These are phyloP conservation scores for Engraulis encrasicolus DNA, from an alignment of 2,113 vertebrate genomes.

Conservation along the genomic window DNA sequence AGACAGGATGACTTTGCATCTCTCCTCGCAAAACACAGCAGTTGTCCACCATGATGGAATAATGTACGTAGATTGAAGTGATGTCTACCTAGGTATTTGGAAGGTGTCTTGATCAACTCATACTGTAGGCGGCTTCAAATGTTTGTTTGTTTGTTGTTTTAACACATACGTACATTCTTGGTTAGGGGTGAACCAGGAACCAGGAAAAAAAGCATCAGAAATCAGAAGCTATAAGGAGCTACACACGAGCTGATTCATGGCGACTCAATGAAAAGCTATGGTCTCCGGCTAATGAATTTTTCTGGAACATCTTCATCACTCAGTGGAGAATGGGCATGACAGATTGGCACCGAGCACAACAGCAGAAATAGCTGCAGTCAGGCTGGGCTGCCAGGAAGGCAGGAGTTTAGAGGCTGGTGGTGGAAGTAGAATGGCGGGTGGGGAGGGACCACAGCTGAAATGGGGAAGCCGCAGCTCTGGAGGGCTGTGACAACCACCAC, in stretches of 20 bases:
- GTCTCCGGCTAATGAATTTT: slow-evolving; percentile 31
- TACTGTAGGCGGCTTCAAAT: too few species aligned
- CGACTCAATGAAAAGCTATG: slow-evolving; percentile 14
- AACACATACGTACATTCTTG: too few species aligned
- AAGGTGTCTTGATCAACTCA: too few species aligned
- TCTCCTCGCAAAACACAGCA: neutral
- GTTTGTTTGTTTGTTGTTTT: too few species aligned
- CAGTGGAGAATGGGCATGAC: slow-evolving; percentile 17
- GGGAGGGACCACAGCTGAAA: neutral
- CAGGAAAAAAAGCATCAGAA: neutral
- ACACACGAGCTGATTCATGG: slow-evolving; percentile 17
- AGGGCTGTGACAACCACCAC: neutral
- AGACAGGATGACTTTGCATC: too few species aligned
- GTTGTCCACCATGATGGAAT: neutral
- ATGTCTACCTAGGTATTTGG: too few species aligned
- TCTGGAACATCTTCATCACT: slow-evolving; percentile 19
- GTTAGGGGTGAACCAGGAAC: too few species aligned
- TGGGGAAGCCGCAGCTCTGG: neutral
- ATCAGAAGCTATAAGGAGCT: neutral
- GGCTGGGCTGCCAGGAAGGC: neutral
- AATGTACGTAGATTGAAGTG: neutral
- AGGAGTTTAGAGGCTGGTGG: neutral
- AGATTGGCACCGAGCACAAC: neutral
- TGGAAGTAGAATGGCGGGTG: too few species aligned
- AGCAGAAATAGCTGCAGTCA: slow-evolving; percentile 3